Conservation (phyloP, 2,888 invertebrate genomes). For the Mythimna pallens region DNA sequence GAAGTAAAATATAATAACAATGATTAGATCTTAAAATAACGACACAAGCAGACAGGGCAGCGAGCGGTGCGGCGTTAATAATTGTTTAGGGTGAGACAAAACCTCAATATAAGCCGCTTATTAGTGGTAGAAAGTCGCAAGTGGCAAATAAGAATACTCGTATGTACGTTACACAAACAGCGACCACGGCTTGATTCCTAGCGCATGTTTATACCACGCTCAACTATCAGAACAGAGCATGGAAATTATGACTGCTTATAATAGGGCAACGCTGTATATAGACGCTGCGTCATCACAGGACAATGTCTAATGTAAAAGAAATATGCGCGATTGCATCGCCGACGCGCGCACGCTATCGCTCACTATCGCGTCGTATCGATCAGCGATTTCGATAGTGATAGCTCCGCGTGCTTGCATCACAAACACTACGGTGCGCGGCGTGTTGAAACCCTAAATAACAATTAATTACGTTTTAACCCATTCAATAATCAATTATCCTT, state of each 20-base stretch:
- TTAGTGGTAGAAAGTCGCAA: neutral
- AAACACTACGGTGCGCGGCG: neutral
- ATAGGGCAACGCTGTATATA: constrained; percentile 15
- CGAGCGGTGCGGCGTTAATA: neutral
- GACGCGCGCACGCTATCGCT: neutral
- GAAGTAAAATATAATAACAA: constrained; percentile 3
- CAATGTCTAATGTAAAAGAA: constrained; percentile 42
- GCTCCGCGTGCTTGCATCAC: constrained; percentile 38
- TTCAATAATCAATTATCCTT: neutral
- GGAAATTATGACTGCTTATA: neutral
- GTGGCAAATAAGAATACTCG: neutral
- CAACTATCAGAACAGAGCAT: neutral
- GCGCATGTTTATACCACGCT: neutral
- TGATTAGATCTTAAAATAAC: neutral
- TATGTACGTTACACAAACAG: neutral
- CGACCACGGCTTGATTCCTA: neutral
- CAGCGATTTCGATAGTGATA: constrained; percentile 24
- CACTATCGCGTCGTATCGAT: constrained; percentile 51
- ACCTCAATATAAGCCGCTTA: neutral
- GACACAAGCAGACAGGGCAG: neutral
- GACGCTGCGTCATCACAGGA: constrained; percentile 32
- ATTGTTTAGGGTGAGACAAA: neutral
- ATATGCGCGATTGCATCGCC: constrained; percentile 24
- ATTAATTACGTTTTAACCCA: constrained; percentile 5
- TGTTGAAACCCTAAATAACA: neutral